Evolutionary conservation across 2,113 vertebrate genomes (phyloP), one percentile per base, ranked within the genome.

Genomic region (Colossoma macropomum): DNA sequence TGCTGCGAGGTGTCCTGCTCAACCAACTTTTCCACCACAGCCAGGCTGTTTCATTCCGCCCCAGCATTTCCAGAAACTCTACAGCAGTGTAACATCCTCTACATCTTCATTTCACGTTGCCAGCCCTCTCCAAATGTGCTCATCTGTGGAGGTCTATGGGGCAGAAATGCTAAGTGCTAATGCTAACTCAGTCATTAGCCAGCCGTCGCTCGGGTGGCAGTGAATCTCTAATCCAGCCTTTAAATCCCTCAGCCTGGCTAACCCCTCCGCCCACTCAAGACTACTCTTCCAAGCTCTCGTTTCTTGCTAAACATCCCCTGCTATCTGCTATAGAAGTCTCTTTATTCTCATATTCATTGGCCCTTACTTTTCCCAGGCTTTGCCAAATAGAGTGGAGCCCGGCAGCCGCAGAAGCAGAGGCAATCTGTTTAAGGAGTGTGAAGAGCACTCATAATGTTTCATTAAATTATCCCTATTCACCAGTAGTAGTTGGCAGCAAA

Each of bases 401-500:
- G 12, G 52, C 73, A 34, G 52, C 30, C 38, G 66, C n/a, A 84
- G 72, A 69, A 65, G 50, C 45, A 60, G 70, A 80, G 50, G 87
- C 90, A 92, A 91, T 93, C 91, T 92, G 88, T 91, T 92, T 88
- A 92, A 90, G 89, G 89, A 90, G 89, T 88, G 87, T 86, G 77
- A 89, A 93, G 90, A 87, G 90, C 89, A 92, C 86, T 77, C 89
- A 88, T 90, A 89, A 92, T 90, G 88, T 92, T 93, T 93, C 89
- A 92, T 91, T 93, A 90, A 93, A 93, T 92, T 85, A 92, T 91
- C 88, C 87, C 86, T 87, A 88, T 92, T 92, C 89, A 87, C 78
- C 83, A 79, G 79, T 75, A n/a, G 62, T 50, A 70, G 80, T 66
- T 82, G 84, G 85, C 83, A 79, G 84, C 82, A 92, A 92, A 90